These are phyloP conservation scores for Drosophila tristis DNA, from an alignment of 1,140 invertebrate genomes.

Conservation along the genomic window DNA sequence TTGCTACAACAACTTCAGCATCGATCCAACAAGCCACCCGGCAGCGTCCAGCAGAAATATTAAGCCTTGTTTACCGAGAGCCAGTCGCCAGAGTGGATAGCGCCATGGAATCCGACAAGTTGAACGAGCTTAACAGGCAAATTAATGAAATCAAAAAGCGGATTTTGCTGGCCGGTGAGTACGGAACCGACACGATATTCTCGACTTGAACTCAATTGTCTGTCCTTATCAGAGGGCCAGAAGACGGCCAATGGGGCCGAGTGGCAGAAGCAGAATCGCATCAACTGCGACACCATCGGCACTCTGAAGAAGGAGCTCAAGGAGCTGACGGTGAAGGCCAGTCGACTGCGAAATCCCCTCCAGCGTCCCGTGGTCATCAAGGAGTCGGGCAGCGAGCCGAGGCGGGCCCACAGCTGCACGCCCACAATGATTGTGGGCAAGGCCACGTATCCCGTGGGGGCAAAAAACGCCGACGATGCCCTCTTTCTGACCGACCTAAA, in stretches of 20 bases:
- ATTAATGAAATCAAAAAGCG: constrained; percentile 93
- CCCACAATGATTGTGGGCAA: constrained; percentile 77
- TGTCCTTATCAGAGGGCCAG: constrained; percentile 88
- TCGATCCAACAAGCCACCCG: constrained; percentile 55
- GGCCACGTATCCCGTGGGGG: constrained; percentile 76
- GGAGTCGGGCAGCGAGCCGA: constrained; percentile 46
- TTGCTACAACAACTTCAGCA: constrained; percentile 56
- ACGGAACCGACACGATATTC: no score
- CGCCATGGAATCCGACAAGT: constrained; percentile 85
- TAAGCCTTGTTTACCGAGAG: not conserved
- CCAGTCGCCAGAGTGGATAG: constrained; percentile 1
- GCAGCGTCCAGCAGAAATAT: not conserved
- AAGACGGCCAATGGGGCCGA: constrained; percentile 92
- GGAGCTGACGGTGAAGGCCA: constrained; percentile 86
- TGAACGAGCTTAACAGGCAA: constrained; percentile 89
- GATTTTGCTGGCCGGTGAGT: constrained; percentile 90
- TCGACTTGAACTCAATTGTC: not conserved
- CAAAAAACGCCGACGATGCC: constrained; percentile 86
- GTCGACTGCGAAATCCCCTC: constrained; percentile 82
- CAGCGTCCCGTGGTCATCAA: constrained; percentile 73
- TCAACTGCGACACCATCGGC: constrained; percentile 88
- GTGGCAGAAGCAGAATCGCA: constrained; percentile 89
- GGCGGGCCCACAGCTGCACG: constrained; percentile 52
- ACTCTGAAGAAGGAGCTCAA: constrained; percentile 90
- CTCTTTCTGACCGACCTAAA: constrained; percentile 89